Percentiles rank a stretch among this genome's conserved stretches.
Evolutionary conservation across 2,888 invertebrate species (phyloP).

Genomic region (Aleiodes testaceus): DNA sequence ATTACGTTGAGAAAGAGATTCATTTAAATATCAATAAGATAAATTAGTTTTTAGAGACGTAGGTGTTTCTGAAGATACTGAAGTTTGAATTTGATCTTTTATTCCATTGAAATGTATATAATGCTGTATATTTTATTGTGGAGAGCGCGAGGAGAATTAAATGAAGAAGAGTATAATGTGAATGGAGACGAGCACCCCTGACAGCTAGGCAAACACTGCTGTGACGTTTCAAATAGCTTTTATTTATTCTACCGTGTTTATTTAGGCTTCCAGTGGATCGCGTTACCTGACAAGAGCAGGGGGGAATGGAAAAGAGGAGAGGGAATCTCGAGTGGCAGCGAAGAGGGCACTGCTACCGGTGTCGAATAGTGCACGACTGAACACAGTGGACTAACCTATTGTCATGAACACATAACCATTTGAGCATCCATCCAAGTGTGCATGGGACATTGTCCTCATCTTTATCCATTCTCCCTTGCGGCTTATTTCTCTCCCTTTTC

Average conservation of each 20-base stretch:
- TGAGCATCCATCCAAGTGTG: slow-evolving; percentile 27
- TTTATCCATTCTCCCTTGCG: background rate
- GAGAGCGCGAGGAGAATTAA: background rate
- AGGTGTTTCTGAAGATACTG: no score
- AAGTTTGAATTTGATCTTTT: no score
- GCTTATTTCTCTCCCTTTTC: slow-evolving; percentile 5
- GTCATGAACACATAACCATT: slow-evolving; percentile 44
- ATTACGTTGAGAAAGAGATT: no score
- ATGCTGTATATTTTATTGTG: background rate
- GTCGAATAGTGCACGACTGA: slow-evolving; percentile 26
- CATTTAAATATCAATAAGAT: no score
- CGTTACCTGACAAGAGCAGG: slow-evolving; percentile 64
- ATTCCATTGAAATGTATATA: no score
- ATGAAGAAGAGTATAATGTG: slow-evolving; percentile 49
- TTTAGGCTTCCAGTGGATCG: slow-evolving; percentile 69
- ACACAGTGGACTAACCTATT: slow-evolving; percentile 39
- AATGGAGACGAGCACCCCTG: slow-evolving; percentile 55
- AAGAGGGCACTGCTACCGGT: slow-evolving; percentile 36
- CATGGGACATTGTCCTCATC: slow-evolving; percentile 23
- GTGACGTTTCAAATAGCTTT: slow-evolving; percentile 69
- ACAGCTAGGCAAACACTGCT: slow-evolving; percentile 69
- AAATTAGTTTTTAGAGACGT: no score
- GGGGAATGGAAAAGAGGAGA: slow-evolving; percentile 17
- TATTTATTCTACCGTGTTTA: slow-evolving; percentile 71
- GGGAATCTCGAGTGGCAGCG: slow-evolving; percentile 43